phyloP scores from a whole-genome alignment of 2,113 vertebrate genomes.

The Macrotus californicus region DNA sequence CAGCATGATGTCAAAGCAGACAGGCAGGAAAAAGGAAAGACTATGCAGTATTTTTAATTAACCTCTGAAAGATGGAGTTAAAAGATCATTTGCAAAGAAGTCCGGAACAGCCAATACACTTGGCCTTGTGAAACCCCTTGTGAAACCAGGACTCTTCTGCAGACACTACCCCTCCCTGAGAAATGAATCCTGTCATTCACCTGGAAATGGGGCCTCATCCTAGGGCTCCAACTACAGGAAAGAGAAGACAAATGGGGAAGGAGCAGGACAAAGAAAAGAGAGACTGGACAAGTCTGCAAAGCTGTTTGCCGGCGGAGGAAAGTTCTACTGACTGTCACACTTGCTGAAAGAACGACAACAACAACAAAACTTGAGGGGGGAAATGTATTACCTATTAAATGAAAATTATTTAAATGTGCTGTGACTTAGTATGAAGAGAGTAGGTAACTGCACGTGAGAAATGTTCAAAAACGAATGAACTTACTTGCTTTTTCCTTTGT shows the following conservation, averaged over 20 bases:
- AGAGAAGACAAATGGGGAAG: neutral
- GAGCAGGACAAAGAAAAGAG: neutral
- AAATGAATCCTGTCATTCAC: slow-evolving; percentile 26
- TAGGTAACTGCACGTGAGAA: neutral
- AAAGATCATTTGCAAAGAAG: neutral
- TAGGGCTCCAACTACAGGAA: neutral
- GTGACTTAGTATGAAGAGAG: neutral
- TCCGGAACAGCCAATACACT: neutral
- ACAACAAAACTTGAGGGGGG: neutral
- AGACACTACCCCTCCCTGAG: neutral
- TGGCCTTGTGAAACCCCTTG: neutral
- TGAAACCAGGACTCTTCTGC: neutral
- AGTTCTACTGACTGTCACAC: neutral
- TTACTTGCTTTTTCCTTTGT: slow-evolving; percentile 99
- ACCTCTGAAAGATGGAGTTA: neutral
- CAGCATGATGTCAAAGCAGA: neutral
- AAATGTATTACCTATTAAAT: neutral
- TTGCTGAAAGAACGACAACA: neutral
- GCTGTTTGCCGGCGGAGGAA: neutral
- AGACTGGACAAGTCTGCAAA: neutral
- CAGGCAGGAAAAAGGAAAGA: neutral
- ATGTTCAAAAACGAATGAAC: slow-evolving; percentile 64
- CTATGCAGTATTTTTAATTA: neutral
- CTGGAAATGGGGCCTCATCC: neutral
- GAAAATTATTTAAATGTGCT: neutral